These are phyloP conservation scores for Sarcophaga peregrina DNA, from an alignment of 1,140 invertebrate genomes.

Conservation along the genomic window DNA sequence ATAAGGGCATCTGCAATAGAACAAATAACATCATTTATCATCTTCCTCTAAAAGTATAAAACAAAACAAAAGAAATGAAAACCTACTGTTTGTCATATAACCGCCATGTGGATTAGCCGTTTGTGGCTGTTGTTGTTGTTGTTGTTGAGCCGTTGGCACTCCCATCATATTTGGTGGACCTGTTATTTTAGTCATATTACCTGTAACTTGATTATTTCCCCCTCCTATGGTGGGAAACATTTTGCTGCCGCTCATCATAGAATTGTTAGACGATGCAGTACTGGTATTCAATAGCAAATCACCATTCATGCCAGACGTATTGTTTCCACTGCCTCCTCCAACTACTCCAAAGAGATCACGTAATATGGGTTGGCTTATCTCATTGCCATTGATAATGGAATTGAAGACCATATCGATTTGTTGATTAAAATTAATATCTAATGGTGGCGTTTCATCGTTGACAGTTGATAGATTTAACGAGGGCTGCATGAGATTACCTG, in stretches of 20 bases:
- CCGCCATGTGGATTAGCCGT: conserved; percentile 41
- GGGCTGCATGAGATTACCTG: not conserved
- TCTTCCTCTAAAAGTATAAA: too few relatives aligned
- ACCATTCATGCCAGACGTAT: conserved; percentile 44
- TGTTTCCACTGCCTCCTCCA: conserved; percentile 36
- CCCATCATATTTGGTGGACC: conserved; percentile 17
- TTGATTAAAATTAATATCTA: conserved; percentile 63
- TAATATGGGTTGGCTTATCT: conserved; percentile 62
- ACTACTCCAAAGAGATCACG: conserved; percentile 55
- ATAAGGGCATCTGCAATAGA: conserved; percentile 42
- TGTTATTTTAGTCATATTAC: conserved; percentile 36
- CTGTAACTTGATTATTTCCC: not conserved
- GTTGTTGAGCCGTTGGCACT: conserved; percentile 44
- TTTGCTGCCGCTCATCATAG: not conserved
- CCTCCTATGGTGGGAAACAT: conserved; percentile 25
- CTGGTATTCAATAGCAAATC: conserved; percentile 32
- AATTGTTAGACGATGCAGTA: conserved; percentile 38
- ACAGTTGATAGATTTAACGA: not conserved
- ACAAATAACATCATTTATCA: not conserved
- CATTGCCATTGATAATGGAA: conserved; percentile 64
- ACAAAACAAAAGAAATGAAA: too few relatives aligned
- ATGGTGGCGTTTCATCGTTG: conserved; percentile 53
- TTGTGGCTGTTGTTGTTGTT: conserved; percentile 48
- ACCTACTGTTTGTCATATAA: conserved; percentile 58
- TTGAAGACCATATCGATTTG: conserved; percentile 65